Base-by-base conservation (phyloP, 2,888 invertebrate species). In the Macroteleia sp. region DNA sequence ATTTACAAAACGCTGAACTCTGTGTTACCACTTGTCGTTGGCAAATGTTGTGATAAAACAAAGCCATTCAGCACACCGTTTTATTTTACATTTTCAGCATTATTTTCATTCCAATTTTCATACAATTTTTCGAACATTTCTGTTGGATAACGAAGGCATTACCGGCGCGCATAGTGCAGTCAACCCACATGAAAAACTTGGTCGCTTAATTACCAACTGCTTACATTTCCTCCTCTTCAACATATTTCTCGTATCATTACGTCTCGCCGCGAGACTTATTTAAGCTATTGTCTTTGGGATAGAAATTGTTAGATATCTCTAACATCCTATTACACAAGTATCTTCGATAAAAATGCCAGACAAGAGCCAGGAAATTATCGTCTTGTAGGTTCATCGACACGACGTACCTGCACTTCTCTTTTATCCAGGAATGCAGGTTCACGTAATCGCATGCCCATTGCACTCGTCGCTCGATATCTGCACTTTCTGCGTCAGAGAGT, bases 361-460 rank as follows among this genome's bases (percentile, higher is more conserved):
- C 75, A 75, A 69, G 62, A 75, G 69, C 39, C 76, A 70, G 76
- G 70, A 77, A 77, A 70, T 59, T 56, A 70, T 71, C 56, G 62
- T 62, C 62, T 20, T 39, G 50, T 41, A 36, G 36, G 77, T 77
- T 70, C 70, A 71, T 71, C 59, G 70, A 77, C 70, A 70, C 76
- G 44, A 34, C 34, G 41, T 42, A 46, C 59, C 54, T 56, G 70
- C 66, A 52, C 70, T 66, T 62, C 69, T 70, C 64, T 61, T 50
- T 56, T 56, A 59, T 54, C 57, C 67, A 73, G 69, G 75, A 76
- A 81, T 77, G 75, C 59, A 52, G 61, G 69, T 75, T 78, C 81
- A 76, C 78, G 79, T 79, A 81, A 79, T 78, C 81, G 73, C 71
- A 59, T 52, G 67, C 41, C 48, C 66, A 32, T 30, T 61, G 62